phyloP scores from a whole-genome alignment of 2,888 invertebrate genomes.

The Sacculina carcini region DNA sequence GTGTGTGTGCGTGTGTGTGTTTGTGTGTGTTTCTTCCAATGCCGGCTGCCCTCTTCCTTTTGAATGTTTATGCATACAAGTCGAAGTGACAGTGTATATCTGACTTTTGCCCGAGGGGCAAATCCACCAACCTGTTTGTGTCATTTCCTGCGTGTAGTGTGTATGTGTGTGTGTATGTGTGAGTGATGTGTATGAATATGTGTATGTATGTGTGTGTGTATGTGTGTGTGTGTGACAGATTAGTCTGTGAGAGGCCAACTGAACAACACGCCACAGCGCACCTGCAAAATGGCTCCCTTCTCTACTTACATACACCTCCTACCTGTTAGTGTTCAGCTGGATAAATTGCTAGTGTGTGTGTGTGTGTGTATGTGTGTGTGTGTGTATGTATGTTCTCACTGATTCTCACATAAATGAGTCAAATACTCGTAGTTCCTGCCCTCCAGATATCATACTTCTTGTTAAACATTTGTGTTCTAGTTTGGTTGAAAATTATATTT shows the following conservation, averaged over 20 bases:
- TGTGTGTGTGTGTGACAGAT: not conserved
- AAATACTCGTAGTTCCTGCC: too few relatives aligned
- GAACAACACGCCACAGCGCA: not conserved
- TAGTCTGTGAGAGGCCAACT: not conserved
- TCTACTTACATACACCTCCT: not conserved
- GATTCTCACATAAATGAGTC: too few relatives aligned
- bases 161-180: not conserved
- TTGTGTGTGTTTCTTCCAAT: not conserved
- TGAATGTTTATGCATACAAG: too few relatives aligned
- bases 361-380: not conserved
- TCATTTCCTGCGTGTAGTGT: not conserved
- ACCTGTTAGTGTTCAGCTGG: not conserved
- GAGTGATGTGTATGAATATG: too few relatives aligned
- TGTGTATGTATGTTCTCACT: too few relatives aligned
- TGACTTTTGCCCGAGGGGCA: conserved; percentile 12
- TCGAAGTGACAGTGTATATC: conserved; percentile 11
- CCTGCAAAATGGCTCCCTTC: not conserved
- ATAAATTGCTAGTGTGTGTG: not conserved
- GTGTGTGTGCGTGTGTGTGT: not conserved
- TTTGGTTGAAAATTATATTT: too few relatives aligned
- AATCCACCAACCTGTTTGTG: not conserved
- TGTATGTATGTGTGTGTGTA: not conserved
- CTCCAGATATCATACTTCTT: too few relatives aligned
- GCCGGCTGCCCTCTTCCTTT: too few relatives aligned
- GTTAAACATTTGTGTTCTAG: too few relatives aligned